phyloP scores from a whole-genome alignment of 2,113 vertebrate species.

The Oceanodroma tethys region DNA sequence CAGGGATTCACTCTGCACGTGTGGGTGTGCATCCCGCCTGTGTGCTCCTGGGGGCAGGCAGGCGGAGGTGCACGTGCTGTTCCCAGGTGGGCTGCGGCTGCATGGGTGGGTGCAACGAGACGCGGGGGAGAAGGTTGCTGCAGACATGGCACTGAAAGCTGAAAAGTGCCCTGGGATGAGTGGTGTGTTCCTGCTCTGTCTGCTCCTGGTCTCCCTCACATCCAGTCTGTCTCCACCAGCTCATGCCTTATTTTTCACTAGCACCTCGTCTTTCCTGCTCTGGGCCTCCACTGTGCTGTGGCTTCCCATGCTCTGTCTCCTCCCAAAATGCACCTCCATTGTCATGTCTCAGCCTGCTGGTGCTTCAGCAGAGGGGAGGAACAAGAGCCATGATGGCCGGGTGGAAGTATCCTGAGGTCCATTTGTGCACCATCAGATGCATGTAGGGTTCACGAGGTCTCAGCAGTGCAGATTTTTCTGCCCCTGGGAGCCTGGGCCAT shows the following conservation, averaged over 20 bases:
- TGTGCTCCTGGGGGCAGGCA: fast-evolving
- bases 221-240: not conserved
- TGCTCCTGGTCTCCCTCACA: not conserved
- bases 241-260: not conserved
- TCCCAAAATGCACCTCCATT: not conserved
- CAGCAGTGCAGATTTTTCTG: not conserved
- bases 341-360: not conserved
- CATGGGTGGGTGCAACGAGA: fast-evolving
- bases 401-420: not conserved
- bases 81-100: not conserved
- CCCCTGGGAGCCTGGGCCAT: not conserved
- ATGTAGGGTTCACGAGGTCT: not conserved
- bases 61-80: too few relatives aligned
- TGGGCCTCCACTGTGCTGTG: not conserved
- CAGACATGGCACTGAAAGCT: not conserved
- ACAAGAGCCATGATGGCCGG: not conserved
- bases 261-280: not conserved
- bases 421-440: not conserved
- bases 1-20: not conserved
- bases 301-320: not conserved
- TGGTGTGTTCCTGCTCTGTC: not conserved
- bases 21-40: fast-evolving
- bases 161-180: not conserved
- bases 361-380: not conserved
- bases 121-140: not conserved